Evolutionary conservation across 2,113 vertebrate species (phyloP), one percentile per base, ranked within the genome.

Genomic region (Centropus bengalensis): DNA sequence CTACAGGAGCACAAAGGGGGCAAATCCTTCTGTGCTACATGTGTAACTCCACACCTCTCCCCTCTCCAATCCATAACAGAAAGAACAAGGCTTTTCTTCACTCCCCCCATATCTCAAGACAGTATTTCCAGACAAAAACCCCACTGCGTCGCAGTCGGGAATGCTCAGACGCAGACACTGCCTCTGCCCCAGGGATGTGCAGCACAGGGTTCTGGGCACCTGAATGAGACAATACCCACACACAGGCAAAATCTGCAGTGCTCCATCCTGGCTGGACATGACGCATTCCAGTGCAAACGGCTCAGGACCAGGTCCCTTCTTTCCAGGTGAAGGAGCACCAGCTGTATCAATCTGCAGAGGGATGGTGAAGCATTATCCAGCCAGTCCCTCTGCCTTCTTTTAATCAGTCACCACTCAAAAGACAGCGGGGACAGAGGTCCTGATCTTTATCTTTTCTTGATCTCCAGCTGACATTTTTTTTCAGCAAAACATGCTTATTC

Each of bases 41-140:
- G 26, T n/a, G 49, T 51, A 95, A 88, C 94, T 45, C 64, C 82
- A 91, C 44, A 81, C 52, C 82, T 81, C 42, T 89, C 75, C 63
- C 36, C 81, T 76, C 58, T 85, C 81, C 4, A 0, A 12, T 21
- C 76, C 26, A 2, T 0, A 4, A 74, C 20, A 93, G 79, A 90
- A 91, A 93, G 64, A 95, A 93, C 49, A 49, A 81, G 83, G 64
- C 52, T 83, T 84, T 71, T 94, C 91, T 94, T 86, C 6, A 14
- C 73, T 80, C 90, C 49, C 76, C 64, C 76, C 93, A 78, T 93
- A 88, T 88, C 93, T 94, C 73, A 86, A 94, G 91, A 74, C 51
- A 91, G 59, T 44, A 76, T 90, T 96, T 95, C 93, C 89, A 77
- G 81, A 80, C 83, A 95, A 84, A 91, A 84, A 5, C 11, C 23